These are phyloP conservation scores for Azemiops feae DNA, from an alignment of 2,113 vertebrate genomes.

Conservation along the genomic window DNA sequence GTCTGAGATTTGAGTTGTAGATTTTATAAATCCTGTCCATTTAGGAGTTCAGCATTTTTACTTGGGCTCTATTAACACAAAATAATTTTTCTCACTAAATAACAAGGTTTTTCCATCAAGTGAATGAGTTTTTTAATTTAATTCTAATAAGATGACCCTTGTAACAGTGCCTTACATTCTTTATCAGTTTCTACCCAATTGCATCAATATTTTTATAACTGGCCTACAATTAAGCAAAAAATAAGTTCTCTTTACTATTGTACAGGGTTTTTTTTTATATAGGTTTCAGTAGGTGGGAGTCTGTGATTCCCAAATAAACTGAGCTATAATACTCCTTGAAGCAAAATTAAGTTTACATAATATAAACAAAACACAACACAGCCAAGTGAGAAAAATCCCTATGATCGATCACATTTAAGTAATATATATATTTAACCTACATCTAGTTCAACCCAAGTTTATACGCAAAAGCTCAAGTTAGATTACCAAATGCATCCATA, in stretches of 20 bases:
- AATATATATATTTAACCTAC: constrained; percentile 41
- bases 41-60: neutral
- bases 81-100: neutral
- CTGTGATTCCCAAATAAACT: neutral
- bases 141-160: neutral
- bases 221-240: neutral
- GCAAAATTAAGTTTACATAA: constrained; percentile 17
- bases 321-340: neutral
- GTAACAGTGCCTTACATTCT: neutral
- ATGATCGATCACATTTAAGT: constrained; percentile 25
- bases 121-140: neutral
- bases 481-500: constrained; percentile 27
- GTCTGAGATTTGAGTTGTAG: neutral
- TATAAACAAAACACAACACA: constrained; percentile 39
- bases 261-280: neutral
- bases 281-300: neutral
- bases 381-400: constrained; percentile 19
- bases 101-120: neutral
- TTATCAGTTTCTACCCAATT: neutral
- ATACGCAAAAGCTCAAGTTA: constrained; percentile 22
- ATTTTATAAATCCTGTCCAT: neutral
- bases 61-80: neutral
- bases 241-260: neutral
- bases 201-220: neutral
- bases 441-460: constrained; percentile 40